Base-by-base conservation (phyloP, 1,140 invertebrate genomes). In the Halictus rubicundus region DNA sequence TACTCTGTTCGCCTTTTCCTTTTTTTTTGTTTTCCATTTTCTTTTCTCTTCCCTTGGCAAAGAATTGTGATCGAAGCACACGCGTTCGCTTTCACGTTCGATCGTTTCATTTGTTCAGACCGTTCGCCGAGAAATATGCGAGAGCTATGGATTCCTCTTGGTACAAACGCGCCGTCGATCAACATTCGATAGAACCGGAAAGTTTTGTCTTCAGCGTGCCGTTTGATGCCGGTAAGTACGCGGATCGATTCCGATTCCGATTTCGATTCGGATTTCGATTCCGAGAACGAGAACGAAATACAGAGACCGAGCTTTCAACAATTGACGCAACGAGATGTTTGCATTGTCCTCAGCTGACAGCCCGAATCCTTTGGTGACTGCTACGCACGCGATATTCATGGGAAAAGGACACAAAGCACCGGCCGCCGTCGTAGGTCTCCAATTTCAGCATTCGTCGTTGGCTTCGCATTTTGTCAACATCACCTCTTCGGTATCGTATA, bases 121-220 rank as follows among this genome's bases (percentile, higher is more conserved):
- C 96, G 88, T 98, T 98, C 86, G 96, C 96, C 85, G 96, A 97
- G 84, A 94, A 94, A 27, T 96, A 98, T 89, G 95, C 95, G 3
- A 94, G 96, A 82, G 97, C 98, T 1, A 97, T 97, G 90, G 97
- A 99, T 88, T 96, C 97, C 59, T 94, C 97, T 6, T 99, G 98
- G 97, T 99, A 99, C 90, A 96, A 97, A 90, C 94, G 98, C 77
- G 98, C 98, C 2, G 97, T 99, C 1, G 98, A 99, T 91, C 97
- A 98, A 88, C 96, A 98, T 84, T 92, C 95, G 0, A 94, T 97
- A 64, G 97, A 98, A 88, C 96, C 96, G 0, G 97, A 98, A 82
- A 97, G 97, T 87, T 98, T 98, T 90, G 97, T 98, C 0, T 98
- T 97, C 91, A 98, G 97, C 74, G 97, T 99, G 12, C 97, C 98